phyloP scores from a whole-genome alignment of 2,888 invertebrate genomes.

The Plebejus melissa region DNA sequence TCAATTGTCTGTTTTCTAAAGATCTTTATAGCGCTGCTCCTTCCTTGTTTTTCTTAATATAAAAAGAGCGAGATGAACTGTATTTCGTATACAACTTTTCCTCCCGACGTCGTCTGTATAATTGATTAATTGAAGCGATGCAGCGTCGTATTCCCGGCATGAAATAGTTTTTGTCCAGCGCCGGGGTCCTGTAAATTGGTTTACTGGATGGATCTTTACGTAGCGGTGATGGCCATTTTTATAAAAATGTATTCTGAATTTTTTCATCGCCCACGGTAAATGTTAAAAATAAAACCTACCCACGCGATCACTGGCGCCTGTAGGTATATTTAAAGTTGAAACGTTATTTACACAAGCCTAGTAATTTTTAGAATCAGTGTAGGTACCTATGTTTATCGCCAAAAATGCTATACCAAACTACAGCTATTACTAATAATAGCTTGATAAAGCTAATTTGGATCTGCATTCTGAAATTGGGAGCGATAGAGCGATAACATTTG shows the following conservation, averaged over 20 bases:
- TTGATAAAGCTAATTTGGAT: neutral
- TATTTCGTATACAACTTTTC: slow-evolving; percentile 42
- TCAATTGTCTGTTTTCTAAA: slow-evolving; percentile 42
- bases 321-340: neutral
- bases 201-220: slow-evolving; percentile 27
- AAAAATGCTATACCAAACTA: neutral
- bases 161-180: slow-evolving; percentile 39
- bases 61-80: slow-evolving; percentile 32
- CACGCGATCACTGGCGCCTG: neutral
- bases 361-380: neutral
- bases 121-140: slow-evolving; percentile 58
- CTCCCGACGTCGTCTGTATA: slow-evolving; percentile 49
- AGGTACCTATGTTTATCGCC: neutral
- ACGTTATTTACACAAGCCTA: neutral
- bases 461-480: neutral
- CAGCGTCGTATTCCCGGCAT: slow-evolving; percentile 38
- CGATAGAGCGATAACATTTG: neutral
- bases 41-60: slow-evolving; percentile 31
- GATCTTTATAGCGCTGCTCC: slow-evolving; percentile 38
- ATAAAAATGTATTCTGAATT: neutral
- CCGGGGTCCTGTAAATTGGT: slow-evolving; percentile 34
- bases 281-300: neutral
- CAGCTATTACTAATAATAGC: neutral
- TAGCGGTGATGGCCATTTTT: neutral
- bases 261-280: neutral